Base-by-base conservation (phyloP, 2,888 invertebrate species). In the Mayetiola destructor region DNA sequence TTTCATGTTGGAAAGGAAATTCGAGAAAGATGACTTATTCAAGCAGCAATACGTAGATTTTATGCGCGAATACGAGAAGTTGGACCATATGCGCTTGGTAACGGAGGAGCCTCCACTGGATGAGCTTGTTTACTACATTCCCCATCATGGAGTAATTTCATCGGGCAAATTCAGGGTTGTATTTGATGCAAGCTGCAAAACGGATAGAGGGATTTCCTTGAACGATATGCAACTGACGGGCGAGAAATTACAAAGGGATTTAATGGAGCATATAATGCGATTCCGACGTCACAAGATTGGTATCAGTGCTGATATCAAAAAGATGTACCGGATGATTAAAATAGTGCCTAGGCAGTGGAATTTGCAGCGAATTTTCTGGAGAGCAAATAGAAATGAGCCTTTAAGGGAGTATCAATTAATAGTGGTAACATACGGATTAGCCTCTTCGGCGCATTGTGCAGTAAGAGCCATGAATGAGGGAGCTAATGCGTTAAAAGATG, bases 321-420 rank as follows among this genome's bases (percentile, higher is more conserved):
- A 65, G 58, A 66, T 67, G 63, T 67, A 64, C 56, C 60, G 62
- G 0, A 64, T 65, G 59, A 62, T 67, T 2, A n/a, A 56, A 32
- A 48, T 66, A 3, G n/a, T 58, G 20, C 54, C 60, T 21, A 55
- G 58, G 2, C 59, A 66, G 30, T 56, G 56, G 6, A 39, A 59
- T 14, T 57, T 57, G 6, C 58, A 57, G 10, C 36, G 59, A 2
- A 58, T 59, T n/a, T 20, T 58, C 0, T 65, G 64, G 64, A 42
- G 64, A 55, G 37, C 59, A 10, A 57, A 56, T 39, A 37, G 32
- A 2, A 9, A 55, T 1, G 54, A 58, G 8, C 59, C 61, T 27
- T 40, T 63, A 9, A 23, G 55, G n/a, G 59, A 62, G 9, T 63
- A 61, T 52, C 59, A 60, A 16, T 56, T 64, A 29, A 54, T 32